phyloP scores from a whole-genome alignment of 1,140 invertebrate species.

The Pseudomyrmex flavicornis region DNA sequence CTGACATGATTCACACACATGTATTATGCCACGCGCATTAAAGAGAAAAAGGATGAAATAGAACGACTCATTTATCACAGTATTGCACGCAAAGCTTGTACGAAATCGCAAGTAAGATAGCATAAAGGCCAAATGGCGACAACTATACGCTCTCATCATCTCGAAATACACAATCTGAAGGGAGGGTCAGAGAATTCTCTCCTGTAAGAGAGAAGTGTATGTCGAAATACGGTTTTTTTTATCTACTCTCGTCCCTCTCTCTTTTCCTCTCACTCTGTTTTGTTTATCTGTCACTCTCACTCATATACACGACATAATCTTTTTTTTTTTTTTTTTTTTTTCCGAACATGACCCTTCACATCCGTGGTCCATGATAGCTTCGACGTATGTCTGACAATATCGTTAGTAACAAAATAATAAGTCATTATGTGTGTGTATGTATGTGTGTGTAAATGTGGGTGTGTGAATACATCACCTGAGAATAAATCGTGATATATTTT shows the following conservation, averaged over 20 bases:
- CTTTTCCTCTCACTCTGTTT: constrained; percentile 41
- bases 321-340: constrained; percentile 15
- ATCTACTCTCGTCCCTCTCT: constrained; percentile 18
- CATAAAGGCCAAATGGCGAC: constrained; percentile 78
- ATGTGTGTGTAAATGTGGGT: background rate
- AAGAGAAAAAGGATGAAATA: constrained; percentile 78
- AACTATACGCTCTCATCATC: constrained; percentile 60
- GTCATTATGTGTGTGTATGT: constrained; percentile 48
- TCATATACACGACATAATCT: constrained; percentile 48
- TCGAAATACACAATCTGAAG: constrained; percentile 25
- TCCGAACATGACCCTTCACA: constrained; percentile 57
- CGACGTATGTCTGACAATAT: constrained; percentile 71
- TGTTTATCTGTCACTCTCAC: constrained; percentile 52
- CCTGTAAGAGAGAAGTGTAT: constrained; percentile 64
- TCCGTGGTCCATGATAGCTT: constrained; percentile 69
- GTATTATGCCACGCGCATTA: constrained; percentile 46
- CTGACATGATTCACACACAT: too few species aligned
- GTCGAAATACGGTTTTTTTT: constrained; percentile 10
- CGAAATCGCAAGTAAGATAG: constrained; percentile 80
- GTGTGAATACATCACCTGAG: constrained; percentile 59
- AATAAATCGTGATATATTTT: constrained; percentile 66
- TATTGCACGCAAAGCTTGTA: constrained; percentile 81
- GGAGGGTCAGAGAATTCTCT: constrained; percentile 48
- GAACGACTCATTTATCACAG: constrained; percentile 82
- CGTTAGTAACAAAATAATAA: constrained; percentile 81